These are phyloP conservation scores for Hemitrygon akajei DNA, from an alignment of 2,797 vertebrate genomes.

Conservation along the genomic window DNA sequence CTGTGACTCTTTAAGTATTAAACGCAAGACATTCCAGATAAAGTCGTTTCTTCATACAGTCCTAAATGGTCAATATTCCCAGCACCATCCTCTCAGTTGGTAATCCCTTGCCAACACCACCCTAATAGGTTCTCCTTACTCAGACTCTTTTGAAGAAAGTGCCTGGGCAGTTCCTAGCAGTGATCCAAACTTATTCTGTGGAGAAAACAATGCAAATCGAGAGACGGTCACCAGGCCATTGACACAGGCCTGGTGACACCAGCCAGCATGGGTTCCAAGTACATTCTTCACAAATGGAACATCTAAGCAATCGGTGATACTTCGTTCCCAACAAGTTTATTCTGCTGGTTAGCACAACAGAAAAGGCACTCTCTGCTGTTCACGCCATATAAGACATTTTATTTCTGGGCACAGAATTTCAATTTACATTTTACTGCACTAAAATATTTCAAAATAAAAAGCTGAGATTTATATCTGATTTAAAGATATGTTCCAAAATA, in stretches of 20 bases:
- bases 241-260: too few species aligned
- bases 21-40: too few species aligned
- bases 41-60: too few species aligned
- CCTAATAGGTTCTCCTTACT: not conserved
- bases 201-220: not conserved
- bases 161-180: not conserved
- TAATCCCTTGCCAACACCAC: not conserved
- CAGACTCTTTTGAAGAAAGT: not conserved
- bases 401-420: not conserved
- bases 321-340: too few species aligned
- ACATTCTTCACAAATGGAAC: accelerated
- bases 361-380: not conserved
- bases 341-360: not conserved
- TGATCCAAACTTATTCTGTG: not conserved
- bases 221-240: too few species aligned
- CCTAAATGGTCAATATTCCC: too few species aligned
- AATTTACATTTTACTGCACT: not conserved
- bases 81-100: too few species aligned
- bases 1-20: too few species aligned
- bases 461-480: not conserved
- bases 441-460: not conserved
- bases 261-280: too few species aligned
- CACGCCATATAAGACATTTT: not conserved
- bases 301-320: too few species aligned
- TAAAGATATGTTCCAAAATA: not conserved